Percentiles rank a stretch among this genome's conserved stretches.
These are phyloP conservation scores for Acyrthosiphon pisum DNA, from an alignment of 1,140 invertebrate genomes.

Conservation along the genomic window DNA sequence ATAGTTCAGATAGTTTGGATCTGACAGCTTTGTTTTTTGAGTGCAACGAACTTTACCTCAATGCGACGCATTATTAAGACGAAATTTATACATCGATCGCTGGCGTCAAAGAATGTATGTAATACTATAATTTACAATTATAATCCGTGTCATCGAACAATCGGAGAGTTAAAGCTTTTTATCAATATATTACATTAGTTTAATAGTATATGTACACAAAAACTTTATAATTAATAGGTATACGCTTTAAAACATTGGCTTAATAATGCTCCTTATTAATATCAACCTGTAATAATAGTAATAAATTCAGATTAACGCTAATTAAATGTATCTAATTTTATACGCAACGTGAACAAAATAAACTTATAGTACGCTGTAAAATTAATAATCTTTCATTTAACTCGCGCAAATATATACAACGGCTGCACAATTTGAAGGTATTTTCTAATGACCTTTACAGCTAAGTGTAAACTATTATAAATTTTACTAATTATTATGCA, in stretches of 20 bases:
- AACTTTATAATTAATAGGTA: neutral
- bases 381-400: conserved; percentile 38
- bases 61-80: neutral
- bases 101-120: neutral
- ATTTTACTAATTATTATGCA: neutral
- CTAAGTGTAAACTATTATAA: neutral
- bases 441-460: neutral
- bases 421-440: neutral
- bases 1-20: neutral
- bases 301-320: conserved; percentile 35
- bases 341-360: conserved; percentile 18
- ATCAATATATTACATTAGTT: neutral
- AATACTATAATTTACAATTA: neutral
- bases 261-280: neutral
- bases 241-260: neutral
- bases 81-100: neutral
- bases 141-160: neutral
- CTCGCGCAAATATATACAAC: neutral
- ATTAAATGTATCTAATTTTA: conserved; percentile 25
- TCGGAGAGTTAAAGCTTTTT: neutral
- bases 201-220: neutral
- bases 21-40: neutral
- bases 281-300: neutral
- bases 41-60: neutral
- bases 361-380: neutral